phyloP scores from a whole-genome alignment of 2,113 vertebrate species.

The Perca schrenkii region DNA sequence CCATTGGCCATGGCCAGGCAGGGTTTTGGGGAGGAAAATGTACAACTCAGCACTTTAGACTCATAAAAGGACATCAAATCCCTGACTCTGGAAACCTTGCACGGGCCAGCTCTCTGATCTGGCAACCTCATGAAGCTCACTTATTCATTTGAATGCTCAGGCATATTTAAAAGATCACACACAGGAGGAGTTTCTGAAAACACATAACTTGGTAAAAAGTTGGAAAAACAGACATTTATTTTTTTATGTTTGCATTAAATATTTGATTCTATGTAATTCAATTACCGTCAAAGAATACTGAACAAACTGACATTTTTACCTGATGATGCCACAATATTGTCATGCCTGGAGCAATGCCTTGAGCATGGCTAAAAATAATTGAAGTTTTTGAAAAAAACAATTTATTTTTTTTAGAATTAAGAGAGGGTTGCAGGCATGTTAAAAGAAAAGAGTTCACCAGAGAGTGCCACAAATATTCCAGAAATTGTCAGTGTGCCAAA shows the following conservation, averaged over 20 bases:
- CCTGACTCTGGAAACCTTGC: constrained; percentile 75
- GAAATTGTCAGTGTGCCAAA: constrained; percentile 14
- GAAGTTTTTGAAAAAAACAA: neutral
- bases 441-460: neutral
- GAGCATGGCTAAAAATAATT: neutral
- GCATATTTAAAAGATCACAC: constrained; percentile 26
- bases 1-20: constrained; percentile 18
- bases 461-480: constrained; percentile 2
- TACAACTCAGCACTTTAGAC: constrained; percentile 74
- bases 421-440: neutral
- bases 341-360: neutral
- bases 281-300: neutral
- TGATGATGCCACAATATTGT: neutral
- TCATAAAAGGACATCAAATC: constrained; percentile 67
- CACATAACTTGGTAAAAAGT: neutral
- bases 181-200: neutral
- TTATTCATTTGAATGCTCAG: constrained; percentile 69
- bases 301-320: neutral
- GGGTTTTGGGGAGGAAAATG: constrained; percentile 50
- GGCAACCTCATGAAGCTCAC: constrained; percentile 62
- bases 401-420: neutral
- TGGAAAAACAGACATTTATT: neutral
- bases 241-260: neutral
- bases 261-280: neutral
- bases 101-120: constrained; percentile 66